These are phyloP conservation scores for Leptatherina wallacei DNA, from an alignment of 2,797 vertebrate species.

Conservation along the genomic window DNA sequence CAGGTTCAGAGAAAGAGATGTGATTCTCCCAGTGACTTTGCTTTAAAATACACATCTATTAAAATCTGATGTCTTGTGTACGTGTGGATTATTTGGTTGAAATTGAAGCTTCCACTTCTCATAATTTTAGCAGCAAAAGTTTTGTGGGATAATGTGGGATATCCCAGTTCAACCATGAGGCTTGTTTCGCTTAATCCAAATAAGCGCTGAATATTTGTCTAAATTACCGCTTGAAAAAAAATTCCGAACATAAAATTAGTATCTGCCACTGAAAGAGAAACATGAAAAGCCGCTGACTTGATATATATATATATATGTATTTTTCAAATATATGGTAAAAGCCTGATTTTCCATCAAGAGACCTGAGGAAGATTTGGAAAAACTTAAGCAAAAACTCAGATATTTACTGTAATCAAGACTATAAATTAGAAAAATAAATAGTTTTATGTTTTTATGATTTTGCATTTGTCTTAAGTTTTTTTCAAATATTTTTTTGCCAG, in stretches of 20 bases:
- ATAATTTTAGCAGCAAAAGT: conserved; percentile 3
- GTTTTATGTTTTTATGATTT: too few relatives aligned
- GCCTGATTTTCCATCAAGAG: background rate
- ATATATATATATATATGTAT: background rate
- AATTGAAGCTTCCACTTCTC: conserved; percentile 43
- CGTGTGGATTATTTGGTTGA: conserved; percentile 10
- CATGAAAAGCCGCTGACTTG: background rate
- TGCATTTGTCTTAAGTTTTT: too few relatives aligned
- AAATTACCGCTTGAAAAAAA: conserved; percentile 8
- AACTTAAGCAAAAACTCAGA: background rate
- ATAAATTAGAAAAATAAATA: background rate
- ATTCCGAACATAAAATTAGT: background rate
- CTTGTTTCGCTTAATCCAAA: background rate
- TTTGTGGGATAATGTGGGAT: conserved; percentile 21
- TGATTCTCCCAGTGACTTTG: conserved; percentile 1
- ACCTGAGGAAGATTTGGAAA: background rate
- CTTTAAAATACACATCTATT: background rate
- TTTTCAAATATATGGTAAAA: too few relatives aligned
- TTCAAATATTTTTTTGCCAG: too few relatives aligned
- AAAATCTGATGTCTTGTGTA: background rate
- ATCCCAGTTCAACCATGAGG: background rate
- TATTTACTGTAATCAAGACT: background rate
- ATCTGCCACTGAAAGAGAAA: background rate
- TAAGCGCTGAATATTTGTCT: background rate
- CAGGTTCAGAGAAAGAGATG: background rate